These are phyloP conservation scores for Stigmatopora argus DNA, from an alignment of 2,113 vertebrate genomes.

Conservation along the genomic window DNA sequence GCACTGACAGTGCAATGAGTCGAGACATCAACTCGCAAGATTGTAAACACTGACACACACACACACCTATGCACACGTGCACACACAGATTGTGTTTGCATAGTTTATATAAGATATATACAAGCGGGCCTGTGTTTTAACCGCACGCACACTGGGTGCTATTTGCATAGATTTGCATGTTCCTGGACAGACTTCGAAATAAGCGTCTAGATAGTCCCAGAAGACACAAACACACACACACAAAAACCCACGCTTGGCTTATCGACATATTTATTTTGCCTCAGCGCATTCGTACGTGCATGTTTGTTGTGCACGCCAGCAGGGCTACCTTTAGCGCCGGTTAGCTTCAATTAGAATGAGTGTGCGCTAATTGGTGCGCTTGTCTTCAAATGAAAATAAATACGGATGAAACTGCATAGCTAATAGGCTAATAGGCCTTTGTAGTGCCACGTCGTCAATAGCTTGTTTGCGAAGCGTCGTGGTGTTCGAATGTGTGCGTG, in stretches of 20 bases:
- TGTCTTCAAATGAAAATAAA: conserved; percentile 56
- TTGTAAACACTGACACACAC: conserved; percentile 7
- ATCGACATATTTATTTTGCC: conserved; percentile 37
- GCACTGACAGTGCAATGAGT: conserved; percentile 22
- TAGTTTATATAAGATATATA: conserved; percentile 14
- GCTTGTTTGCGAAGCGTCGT: conserved; percentile 28
- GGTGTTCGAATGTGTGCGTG: conserved; percentile 16
- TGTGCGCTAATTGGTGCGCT: conserved; percentile 52
- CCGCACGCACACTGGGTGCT: conserved; percentile 13
- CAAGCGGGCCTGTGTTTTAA: conserved; percentile 31
- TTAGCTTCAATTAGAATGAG: conserved; percentile 61
- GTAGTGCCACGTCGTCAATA: conserved; percentile 46
- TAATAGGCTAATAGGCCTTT: conserved; percentile 57
- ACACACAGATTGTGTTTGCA: conserved; percentile 4
- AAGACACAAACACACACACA: conserved; percentile 27
- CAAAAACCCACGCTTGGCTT: conserved; percentile 21
- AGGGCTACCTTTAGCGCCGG: conserved; percentile 52
- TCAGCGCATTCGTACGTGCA: conserved; percentile 54
- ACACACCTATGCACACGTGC: not conserved
- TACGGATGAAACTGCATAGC: conserved; percentile 60
- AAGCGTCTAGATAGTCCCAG: conserved; percentile 55
- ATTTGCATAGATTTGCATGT: conserved; percentile 66
- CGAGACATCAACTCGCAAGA: conserved; percentile 12
- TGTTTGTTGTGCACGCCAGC: conserved; percentile 60
- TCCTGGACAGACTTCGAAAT: conserved; percentile 63